Base-by-base conservation (phyloP, 2,797 vertebrate species). In the Rhinichthys osculus region DNA sequence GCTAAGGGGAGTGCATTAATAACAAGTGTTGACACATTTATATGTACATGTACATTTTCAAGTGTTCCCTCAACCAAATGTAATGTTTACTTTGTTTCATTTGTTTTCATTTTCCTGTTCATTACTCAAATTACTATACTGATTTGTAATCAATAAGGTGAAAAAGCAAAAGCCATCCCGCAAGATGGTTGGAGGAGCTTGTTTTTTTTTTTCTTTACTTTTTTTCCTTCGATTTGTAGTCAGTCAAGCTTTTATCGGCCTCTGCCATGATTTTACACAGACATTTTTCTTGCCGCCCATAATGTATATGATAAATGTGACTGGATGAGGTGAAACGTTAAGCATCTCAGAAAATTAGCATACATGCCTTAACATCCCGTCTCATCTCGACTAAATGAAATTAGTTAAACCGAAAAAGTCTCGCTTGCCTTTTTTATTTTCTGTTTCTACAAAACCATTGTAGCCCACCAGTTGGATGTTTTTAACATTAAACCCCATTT, bases 11-110 rank as follows among this genome's bases (percentile, higher is more conserved):
- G 91, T 90, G 92, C 93, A 5, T 52, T 50, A 50, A 76, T 71
- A 44, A 92, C 91, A 84, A 93, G 94, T 95, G 93, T 94, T 94
- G 91, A 94, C 92, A 91, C 91, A 91, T 92, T 91, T 93, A 90
- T 92, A 67, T 89, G 90, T 92, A 88, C 88, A 88, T 95, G 91
- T 93, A 93, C 88, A 93, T 94, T 94, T 94, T 87, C 89, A 93
- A 92, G 91, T 92, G 93, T 95, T 94, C 91, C 92, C 93, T 93
- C 91, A 93, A 94, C 94, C 94, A 90, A 93, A 95, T 93, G 93
- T 95, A 92, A 94, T 89, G 88, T 66, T 82, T 82, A 74, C 82
- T 87, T 52, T 23, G 21, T 72, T 87, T 50, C 35, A 40, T 66
- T 83, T 80, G 74, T 87, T 57, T 85, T 72, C 33, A 85, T 86